Evolutionary conservation across 2,797 vertebrate species (phyloP).

Genomic region (Champsocephalus esox): DNA sequence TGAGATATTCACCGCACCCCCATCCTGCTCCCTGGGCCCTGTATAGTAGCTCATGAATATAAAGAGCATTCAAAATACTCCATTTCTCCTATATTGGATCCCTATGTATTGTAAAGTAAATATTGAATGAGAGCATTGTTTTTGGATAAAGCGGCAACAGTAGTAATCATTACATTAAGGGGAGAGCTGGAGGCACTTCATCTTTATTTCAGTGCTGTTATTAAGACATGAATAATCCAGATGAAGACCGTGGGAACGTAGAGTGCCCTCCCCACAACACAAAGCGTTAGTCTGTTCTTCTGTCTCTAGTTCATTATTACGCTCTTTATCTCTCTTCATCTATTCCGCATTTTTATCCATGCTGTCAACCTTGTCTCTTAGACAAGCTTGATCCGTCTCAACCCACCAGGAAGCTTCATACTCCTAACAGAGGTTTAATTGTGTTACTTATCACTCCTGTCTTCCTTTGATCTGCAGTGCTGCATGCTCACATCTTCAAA

Average conservation of each 20-base stretch:
- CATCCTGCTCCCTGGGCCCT: too few relatives aligned
- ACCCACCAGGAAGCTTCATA: conserved; percentile 5
- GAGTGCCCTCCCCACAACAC: too few relatives aligned
- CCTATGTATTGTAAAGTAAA: conserved; percentile 9
- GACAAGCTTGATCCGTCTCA: conserved; percentile 17
- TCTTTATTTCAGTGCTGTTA: conserved; percentile 57
- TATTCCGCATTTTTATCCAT: too few relatives aligned
- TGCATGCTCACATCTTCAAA: conserved; percentile 16
- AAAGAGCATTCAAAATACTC: too few relatives aligned
- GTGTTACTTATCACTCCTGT: conserved; percentile 16
- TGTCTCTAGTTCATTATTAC: too few relatives aligned
- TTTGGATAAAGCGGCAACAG: background rate
- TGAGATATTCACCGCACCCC: too few relatives aligned
- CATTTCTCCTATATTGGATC: background rate
- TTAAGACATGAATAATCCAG: conserved; percentile 60
- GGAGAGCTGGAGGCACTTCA: conserved; percentile 38
- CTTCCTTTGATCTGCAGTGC: conserved; percentile 36
- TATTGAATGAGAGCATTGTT: conserved; percentile 32
- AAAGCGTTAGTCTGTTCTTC: too few relatives aligned
- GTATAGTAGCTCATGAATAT: too few relatives aligned
- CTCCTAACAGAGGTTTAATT: conserved; percentile 20
- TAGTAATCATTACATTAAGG: conserved; percentile 11
- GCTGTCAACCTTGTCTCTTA: too few relatives aligned
- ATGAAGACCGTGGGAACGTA: conserved; percentile 22
- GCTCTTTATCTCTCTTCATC: too few relatives aligned